phyloP scores from a whole-genome alignment of 2,888 invertebrate species.

The Ashinkailepas kermadecensis region DNA sequence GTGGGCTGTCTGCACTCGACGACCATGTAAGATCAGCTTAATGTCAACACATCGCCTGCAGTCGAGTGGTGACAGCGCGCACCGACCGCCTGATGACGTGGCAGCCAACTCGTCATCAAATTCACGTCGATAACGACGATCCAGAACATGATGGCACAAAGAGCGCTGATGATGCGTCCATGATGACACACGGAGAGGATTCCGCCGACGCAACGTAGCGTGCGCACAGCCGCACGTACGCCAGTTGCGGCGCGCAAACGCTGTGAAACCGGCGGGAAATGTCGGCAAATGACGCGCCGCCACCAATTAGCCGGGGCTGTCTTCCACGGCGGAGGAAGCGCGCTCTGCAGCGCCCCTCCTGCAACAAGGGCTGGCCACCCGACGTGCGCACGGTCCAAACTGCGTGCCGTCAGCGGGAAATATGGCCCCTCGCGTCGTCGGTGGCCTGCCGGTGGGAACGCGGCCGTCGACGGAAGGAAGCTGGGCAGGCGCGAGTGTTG shows the following conservation, averaged over 20 bases:
- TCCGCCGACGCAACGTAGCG: not conserved
- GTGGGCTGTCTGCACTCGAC: too few relatives aligned
- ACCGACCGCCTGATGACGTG: too few relatives aligned
- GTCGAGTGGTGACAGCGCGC: too few relatives aligned
- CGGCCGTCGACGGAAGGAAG: not conserved
- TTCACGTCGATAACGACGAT: too few relatives aligned
- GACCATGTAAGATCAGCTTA: too few relatives aligned
- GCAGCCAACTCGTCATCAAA: too few relatives aligned
- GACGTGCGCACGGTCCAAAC: not conserved
- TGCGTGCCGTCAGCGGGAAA: not conserved
- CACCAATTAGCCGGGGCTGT: not conserved
- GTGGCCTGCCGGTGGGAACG: not conserved
- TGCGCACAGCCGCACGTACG: not conserved
- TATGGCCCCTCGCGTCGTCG: not conserved
- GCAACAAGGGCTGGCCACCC: not conserved
- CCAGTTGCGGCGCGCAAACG: not conserved
- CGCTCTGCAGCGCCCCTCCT: not conserved
- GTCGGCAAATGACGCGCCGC: not conserved
- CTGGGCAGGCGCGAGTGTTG: not conserved
- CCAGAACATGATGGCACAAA: too few relatives aligned
- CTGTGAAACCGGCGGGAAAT: not conserved
- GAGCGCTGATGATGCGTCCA: too few relatives aligned
- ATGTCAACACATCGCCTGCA: too few relatives aligned
- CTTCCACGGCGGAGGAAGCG: not conserved
- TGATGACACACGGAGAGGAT: not conserved